Evolutionary conservation across 2,113 vertebrate genomes (phyloP).

Genomic region (Catharus minimus): DNA sequence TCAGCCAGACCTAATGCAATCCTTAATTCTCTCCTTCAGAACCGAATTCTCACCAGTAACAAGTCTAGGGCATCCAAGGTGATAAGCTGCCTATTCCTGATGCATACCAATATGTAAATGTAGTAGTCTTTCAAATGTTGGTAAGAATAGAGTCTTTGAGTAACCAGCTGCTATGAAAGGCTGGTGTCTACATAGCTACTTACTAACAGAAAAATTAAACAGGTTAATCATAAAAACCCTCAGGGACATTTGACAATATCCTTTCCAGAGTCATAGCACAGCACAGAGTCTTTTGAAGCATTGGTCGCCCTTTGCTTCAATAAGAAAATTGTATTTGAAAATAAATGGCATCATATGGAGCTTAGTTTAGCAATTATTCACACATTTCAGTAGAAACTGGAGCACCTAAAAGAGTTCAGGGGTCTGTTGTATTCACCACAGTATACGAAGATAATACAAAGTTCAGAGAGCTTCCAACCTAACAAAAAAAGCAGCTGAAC

Average conservation of each 20-base stretch:
- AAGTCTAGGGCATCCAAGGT: neutral
- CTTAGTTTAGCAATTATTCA: neutral
- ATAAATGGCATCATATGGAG: neutral
- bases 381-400: accelerated
- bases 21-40: neutral
- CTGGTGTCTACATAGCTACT: neutral
- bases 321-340: neutral
- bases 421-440: neutral
- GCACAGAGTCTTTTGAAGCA: neutral
- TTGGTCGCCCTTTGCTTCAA: accelerated
- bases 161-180: neutral
- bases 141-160: neutral
- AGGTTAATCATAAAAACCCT: neutral
- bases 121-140: neutral
- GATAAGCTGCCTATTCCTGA: neutral
- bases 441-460: neutral
- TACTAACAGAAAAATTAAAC: neutral
- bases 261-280: neutral
- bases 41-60: neutral
- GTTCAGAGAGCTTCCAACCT: neutral
- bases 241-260: neutral
- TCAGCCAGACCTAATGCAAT: neutral
- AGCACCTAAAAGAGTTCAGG: neutral
- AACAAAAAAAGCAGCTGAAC: neutral
- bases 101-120: neutral